Evolutionary conservation across 2,113 vertebrate species (phyloP), one percentile per base, ranked within the genome.

Genomic region (Lepus europaeus): DNA sequence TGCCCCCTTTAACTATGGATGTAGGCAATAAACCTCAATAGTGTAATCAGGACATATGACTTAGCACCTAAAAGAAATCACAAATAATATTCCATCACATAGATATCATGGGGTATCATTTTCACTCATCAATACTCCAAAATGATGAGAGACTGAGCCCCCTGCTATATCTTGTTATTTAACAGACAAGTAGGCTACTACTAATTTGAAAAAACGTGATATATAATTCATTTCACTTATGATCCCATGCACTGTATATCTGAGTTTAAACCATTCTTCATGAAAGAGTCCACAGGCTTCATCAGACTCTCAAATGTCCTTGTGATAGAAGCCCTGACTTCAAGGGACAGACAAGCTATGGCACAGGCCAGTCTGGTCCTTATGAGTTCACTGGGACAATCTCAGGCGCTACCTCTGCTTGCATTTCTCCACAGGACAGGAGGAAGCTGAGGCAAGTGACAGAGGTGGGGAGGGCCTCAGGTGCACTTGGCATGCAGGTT

Each of bases 51-150:
- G 49, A 33, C 33, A 69, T 13, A 59, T 45, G 39, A 70, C 20
- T 64, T 49, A 59, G 36, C 49, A 61, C 69, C n/a, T 82, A 81
- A 39, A 53, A 87, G 45, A 87, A 95, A 79, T 59, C 64, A 73
- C 11, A 63, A 33, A 63, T 91, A 72, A 63, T 76, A 80, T 87
- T 90, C 31, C 29, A 73, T 59, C 4, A 8, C 9, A 74, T 39
- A 53, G 85, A 66, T 79, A 63, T 19, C 45, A 77, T 11, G 56
- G 4, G 19, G 76, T 64, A 39, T n/a, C 36, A 49, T 70, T 91
- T 94, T 83, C 68, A 76, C 8, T 70, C 13, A 69, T 33, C 25
- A 39, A 20, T 81, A 56, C 63, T 88, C 92, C 11, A 14, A 94
- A 96, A 89, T 39, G 2, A 76, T 59, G 63, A 89, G 14, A 3